Percentiles rank a stretch among this genome's conserved stretches.
Evolutionary conservation across 2,113 vertebrate species (phyloP).

Genomic region (Odontophorus gujanensis): DNA sequence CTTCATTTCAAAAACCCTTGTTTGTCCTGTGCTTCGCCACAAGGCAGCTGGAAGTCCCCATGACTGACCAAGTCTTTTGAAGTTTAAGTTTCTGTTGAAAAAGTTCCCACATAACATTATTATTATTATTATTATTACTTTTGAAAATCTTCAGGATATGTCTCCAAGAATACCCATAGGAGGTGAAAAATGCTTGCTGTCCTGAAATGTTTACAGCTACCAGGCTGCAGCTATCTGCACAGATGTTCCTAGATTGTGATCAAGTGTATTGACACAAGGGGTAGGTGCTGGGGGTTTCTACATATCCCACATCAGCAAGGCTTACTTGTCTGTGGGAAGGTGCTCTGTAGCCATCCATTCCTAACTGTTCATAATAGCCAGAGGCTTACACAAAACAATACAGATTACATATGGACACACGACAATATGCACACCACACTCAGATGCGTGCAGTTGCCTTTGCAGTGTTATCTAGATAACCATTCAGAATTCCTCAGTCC

Average conservation of each 20-base stretch:
- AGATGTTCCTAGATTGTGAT: not conserved
- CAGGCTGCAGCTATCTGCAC: not conserved
- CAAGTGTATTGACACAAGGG: not conserved
- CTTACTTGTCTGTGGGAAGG: not conserved
- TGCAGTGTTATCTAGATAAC: rapidly evolving
- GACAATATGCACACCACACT: not conserved
- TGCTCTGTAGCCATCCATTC: not conserved
- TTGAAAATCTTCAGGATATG: not conserved
- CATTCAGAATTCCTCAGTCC: not conserved
- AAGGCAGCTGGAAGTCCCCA: not conserved
- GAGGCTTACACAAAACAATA: not conserved
- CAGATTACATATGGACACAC: not conserved
- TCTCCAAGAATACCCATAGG: not conserved
- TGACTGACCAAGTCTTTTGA: not conserved
- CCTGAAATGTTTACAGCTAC: not conserved
- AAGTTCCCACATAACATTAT: not conserved
- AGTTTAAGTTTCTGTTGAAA: not conserved
- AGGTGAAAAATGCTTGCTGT: not conserved
- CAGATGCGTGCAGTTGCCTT: not conserved
- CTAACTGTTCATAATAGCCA: not conserved
- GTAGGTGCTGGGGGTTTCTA: not conserved
- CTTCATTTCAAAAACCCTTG: not conserved
- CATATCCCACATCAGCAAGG: not conserved
- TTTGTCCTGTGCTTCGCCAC: not conserved
- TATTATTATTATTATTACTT: not conserved